Evolutionary conservation across 2,797 vertebrate genomes (phyloP).

Genomic region (Crenuchus spilurus): DNA sequence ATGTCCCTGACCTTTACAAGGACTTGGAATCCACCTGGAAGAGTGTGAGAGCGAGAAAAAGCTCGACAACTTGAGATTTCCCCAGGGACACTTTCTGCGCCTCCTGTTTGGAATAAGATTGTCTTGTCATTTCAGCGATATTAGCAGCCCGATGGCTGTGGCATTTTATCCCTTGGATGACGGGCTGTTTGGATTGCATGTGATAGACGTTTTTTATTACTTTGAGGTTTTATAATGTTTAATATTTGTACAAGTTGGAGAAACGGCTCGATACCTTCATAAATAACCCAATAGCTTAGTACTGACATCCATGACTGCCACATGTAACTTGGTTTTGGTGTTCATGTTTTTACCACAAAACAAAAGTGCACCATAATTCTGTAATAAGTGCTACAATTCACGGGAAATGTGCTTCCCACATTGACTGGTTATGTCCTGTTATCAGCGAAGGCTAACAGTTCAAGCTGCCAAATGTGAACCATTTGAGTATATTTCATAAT

Average conservation of each 20-base stretch:
- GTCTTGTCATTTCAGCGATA: slow-evolving; percentile 29
- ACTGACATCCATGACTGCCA: background rate
- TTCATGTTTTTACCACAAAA: background rate
- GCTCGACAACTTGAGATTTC: slow-evolving; percentile 36
- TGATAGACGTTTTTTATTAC: slow-evolving; percentile 33
- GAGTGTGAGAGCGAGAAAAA: slow-evolving; percentile 33
- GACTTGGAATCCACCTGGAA: slow-evolving; percentile 69
- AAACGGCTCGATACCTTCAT: slow-evolving; percentile 12
- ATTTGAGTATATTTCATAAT: background rate
- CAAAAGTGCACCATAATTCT: background rate
- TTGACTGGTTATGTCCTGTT: background rate
- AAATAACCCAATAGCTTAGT: slow-evolving; percentile 4
- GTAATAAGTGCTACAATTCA: slow-evolving; percentile 4
- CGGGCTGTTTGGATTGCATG: background rate
- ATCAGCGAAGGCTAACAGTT: background rate
- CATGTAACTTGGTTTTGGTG: background rate
- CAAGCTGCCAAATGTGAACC: background rate
- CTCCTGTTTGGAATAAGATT: slow-evolving; percentile 26
- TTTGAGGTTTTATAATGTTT: background rate
- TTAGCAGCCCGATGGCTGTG: slow-evolving; percentile 30
- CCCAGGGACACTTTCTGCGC: slow-evolving; percentile 35
- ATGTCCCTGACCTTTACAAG: slow-evolving; percentile 76
- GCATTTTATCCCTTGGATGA: slow-evolving; percentile 22
- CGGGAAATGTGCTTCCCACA: background rate
- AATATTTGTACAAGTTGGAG: slow-evolving; percentile 10